Evolutionary conservation across 2,797 vertebrate genomes (phyloP).

Genomic region (Spondyliosoma cantharus): DNA sequence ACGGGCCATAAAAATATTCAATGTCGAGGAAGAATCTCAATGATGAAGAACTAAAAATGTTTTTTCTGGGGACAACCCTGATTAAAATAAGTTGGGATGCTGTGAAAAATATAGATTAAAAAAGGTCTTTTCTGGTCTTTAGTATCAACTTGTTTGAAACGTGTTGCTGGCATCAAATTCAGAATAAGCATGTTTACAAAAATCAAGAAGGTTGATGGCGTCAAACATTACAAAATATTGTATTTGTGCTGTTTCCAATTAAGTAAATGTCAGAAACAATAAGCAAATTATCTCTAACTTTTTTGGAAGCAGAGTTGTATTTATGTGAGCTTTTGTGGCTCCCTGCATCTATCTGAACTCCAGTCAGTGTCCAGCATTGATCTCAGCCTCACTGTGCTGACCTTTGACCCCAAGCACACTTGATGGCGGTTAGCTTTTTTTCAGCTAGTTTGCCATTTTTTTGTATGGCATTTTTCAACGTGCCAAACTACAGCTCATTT

Average conservation of each 20-base stretch:
- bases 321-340: conserved; percentile 7
- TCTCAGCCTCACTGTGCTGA: neutral
- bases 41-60: conserved; percentile 17
- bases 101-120: too few relatives aligned
- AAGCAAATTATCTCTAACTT: too few relatives aligned
- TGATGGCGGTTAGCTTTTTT: neutral
- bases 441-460: conserved; percentile 1
- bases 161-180: too few relatives aligned
- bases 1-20: conserved; percentile 56
- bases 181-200: too few relatives aligned
- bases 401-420: conserved; percentile 18
- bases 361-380: neutral
- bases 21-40: neutral
- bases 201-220: too few relatives aligned
- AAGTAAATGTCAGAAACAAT: too few relatives aligned
- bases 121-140: too few relatives aligned
- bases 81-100: too few relatives aligned
- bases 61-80: neutral
- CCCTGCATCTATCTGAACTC: neutral
- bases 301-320: neutral
- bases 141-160: too few relatives aligned
- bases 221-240: too few relatives aligned
- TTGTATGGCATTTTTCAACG: neutral
- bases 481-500: conserved; percentile 8
- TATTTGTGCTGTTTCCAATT: too few relatives aligned